These are phyloP conservation scores for Echinarachnius parma DNA, from an alignment of 53 echinoderm and acorn worm species.

Conservation along the genomic window DNA sequence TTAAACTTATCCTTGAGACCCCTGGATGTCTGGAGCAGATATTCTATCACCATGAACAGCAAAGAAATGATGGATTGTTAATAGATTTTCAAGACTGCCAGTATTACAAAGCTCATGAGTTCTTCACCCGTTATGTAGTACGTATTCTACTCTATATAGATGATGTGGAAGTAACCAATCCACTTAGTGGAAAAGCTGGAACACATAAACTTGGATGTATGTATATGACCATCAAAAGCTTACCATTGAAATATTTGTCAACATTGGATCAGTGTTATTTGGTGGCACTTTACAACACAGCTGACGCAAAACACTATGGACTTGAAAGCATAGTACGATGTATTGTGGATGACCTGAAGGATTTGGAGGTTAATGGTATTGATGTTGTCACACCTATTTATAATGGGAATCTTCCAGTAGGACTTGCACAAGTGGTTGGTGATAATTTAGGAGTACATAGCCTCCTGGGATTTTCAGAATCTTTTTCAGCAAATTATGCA, in stretches of 20 bases:
- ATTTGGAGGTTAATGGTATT: conserved; percentile 38
- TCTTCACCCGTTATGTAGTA: conserved; percentile 26
- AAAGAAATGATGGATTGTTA: conserved; percentile 40
- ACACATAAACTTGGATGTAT: conserved; percentile 52
- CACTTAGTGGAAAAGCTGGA: conserved; percentile 55
- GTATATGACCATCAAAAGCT: conserved; percentile 42
- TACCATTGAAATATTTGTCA: conserved; percentile 46
- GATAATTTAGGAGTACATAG: conserved; percentile 63
- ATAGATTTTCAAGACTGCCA: conserved; percentile 50
- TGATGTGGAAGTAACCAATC: conserved; percentile 54
- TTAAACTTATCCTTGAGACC: conserved; percentile 38
- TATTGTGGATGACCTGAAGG: conserved; percentile 56
- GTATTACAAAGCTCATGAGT: conserved; percentile 27
- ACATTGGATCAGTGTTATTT: conserved; percentile 50
- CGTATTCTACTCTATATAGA: conserved; percentile 44
- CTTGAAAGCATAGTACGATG: conserved; percentile 37
- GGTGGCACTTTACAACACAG: conserved; percentile 38
- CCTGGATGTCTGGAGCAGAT: conserved; percentile 37
- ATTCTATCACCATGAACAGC: conserved; percentile 6
- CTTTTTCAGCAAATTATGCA: conserved; percentile 56
- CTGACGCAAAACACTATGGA: conserved; percentile 57
- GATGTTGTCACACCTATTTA: conserved; percentile 39
- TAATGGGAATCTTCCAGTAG: conserved; percentile 40
- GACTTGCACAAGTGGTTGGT: conserved; percentile 57
- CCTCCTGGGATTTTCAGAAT: conserved; percentile 59